A percentile compares a stretch with the other conserved stretches of the same genome.
Conservation (phyloP, 2,113 vertebrate species). For the Colaptes auratus region DNA sequence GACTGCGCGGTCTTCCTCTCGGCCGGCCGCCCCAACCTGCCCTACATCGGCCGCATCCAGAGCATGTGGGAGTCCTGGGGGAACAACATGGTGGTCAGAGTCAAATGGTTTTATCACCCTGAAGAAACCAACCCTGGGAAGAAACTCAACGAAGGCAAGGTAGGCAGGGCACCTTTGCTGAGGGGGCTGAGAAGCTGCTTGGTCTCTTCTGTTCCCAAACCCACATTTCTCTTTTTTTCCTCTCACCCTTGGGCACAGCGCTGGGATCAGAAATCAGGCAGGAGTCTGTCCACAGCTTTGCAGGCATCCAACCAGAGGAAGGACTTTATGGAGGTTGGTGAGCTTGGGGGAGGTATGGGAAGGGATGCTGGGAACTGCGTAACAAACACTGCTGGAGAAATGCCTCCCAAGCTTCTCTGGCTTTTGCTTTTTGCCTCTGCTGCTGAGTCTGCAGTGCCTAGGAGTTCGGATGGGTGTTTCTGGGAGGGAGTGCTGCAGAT, state of each 20-base stretch:
- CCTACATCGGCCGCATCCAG: slow-evolving; percentile 97
- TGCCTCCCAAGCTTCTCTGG: neutral
- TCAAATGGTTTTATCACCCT: slow-evolving; percentile 99
- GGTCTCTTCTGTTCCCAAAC: neutral
- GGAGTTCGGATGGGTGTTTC: neutral
- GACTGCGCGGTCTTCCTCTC: slow-evolving; percentile 97
- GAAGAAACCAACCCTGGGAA: slow-evolving; percentile 98
- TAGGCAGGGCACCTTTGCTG: slow-evolving; percentile 33
- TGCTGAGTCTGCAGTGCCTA: neutral
- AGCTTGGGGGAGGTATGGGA: neutral
- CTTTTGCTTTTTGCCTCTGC: neutral
- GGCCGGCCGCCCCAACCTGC: slow-evolving; percentile 94
- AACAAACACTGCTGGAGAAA: neutral
- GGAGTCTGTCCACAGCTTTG: slow-evolving; percentile 86
- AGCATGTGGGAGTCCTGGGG: slow-evolving; percentile 99
- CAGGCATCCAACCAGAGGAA: slow-evolving; percentile 94
- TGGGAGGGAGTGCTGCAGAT: neutral
- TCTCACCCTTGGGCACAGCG: slow-evolving; percentile 72
- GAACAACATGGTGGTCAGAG: slow-evolving; percentile 98
- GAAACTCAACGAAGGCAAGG: slow-evolving; percentile 95
- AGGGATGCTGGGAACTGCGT: neutral
- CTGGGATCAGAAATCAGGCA: slow-evolving; percentile 93
- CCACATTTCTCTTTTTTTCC: neutral
- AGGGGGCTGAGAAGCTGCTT: neutral
- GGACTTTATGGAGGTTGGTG: slow-evolving; percentile 96